Base-by-base conservation (phyloP, 1,140 invertebrate species). In the Drosophila ficusphila region DNA sequence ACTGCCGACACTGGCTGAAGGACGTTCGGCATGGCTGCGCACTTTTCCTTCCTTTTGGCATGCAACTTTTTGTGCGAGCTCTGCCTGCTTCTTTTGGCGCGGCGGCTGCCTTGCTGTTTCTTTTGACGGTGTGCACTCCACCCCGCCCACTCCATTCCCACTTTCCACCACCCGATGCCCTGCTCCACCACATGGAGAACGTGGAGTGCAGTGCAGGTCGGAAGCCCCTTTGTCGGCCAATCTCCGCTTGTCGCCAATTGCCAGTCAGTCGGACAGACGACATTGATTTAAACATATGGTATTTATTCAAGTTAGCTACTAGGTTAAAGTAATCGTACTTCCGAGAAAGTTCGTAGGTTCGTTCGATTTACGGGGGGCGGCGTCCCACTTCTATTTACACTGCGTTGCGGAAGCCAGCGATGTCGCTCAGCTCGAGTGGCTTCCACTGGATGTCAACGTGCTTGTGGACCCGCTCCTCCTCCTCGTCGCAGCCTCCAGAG, bases 391-490 rank as follows among this genome's bases (percentile, higher is more conserved):
- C 14, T 41, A 39, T 11, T 11, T 41, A 39, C 11, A 14, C 41
- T 41, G 27, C 29, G 36, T 79, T 85, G 29, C 76, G 61, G 39
- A 86, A 88, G 25, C 72, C 46, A 16, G 73, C 73, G 2, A 74
- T 76, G 14, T 86, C 77, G 38, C 8, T 54, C 0, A 70, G 44
- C 7, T 67, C 53, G 2, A 60, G 38, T 6, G 82, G 82, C 61
- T 89, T 82, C 74, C 74, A 88, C 34, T 56, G 65, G 9, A 88
- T 19, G 21, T 88, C 82, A 1, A 89, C 61, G 21, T 61, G 77
- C 27, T 77, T 76, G 52, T 72, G 41, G 14, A 49, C 34, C 11
- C 54, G 54, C 2, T 53, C 57, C 38, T 74, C 39, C 42, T 71
- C 60, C 2, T 56, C 47, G 33, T 64, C 34, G 41, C 77, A 88